Percentiles rank a stretch among this genome's conserved stretches.
Conservation (phyloP, 2,888 invertebrate species). For the Callinectes sapidus region DNA sequence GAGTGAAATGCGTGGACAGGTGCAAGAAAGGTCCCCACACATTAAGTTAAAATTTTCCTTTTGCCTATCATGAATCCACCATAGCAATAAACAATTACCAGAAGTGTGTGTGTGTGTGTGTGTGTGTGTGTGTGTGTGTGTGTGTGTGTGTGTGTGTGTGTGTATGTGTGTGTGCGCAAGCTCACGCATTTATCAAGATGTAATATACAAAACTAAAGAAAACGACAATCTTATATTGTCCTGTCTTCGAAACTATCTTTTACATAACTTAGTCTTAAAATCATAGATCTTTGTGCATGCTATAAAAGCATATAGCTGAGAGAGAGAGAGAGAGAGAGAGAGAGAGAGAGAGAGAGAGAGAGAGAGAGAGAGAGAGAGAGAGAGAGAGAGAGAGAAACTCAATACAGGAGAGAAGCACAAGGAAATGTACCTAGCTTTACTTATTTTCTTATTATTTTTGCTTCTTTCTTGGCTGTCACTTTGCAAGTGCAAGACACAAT, state of each 20-base stretch:
- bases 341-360: slow-evolving; percentile 1
- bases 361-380: slow-evolving; percentile 1
- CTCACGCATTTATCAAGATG: no score
- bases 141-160: no score
- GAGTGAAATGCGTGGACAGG: no score
- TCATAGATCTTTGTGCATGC: background rate
- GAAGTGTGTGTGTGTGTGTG: no score
- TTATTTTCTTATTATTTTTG: background rate
- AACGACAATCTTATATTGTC: background rate
- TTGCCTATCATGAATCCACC: no score
- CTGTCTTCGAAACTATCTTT: background rate
- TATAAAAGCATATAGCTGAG: background rate
- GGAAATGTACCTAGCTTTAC: background rate
- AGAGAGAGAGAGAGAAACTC: background rate
- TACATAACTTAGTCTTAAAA: background rate
- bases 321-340: slow-evolving; percentile 1
- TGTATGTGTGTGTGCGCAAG: no score
- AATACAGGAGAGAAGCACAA: background rate
- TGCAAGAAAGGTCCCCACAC: no score
- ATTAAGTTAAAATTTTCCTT: no score
- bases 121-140: no score
- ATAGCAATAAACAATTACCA: no score
- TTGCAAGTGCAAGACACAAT: background rate
- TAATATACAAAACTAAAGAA: background rate
- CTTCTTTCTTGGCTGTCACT: background rate